These are phyloP conservation scores for Caradrina kadenii DNA, from an alignment of 2,888 invertebrate genomes.

Conservation along the genomic window DNA sequence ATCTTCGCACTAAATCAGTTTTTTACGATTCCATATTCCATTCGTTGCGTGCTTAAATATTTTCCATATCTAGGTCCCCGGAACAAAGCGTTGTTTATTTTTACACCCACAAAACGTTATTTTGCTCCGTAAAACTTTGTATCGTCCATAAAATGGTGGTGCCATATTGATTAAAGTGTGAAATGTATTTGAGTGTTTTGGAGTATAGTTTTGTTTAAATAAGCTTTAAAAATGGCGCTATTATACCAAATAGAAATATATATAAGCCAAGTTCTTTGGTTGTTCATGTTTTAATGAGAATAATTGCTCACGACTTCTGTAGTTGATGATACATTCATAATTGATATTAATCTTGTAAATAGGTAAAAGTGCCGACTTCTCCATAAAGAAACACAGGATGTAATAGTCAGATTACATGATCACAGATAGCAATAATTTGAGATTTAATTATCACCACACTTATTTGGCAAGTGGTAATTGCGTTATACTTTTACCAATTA, in stretches of 20 bases:
- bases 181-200: background rate
- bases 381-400: no score
- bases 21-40: slow-evolving; percentile 13
- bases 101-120: slow-evolving; percentile 7
- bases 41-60: slow-evolving; percentile 39
- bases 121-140: slow-evolving; percentile 16
- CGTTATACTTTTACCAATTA: background rate
- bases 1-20: slow-evolving; percentile 20
- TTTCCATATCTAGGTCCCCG: slow-evolving; percentile 24
- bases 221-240: no score
- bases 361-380: no score
- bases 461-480: no score
- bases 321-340: no score
- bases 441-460: no score
- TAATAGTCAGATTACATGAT: no score
- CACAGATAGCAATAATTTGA: no score
- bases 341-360: no score
- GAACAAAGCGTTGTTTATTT: slow-evolving; percentile 20
- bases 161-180: slow-evolving; percentile 2
- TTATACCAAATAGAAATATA: no score
- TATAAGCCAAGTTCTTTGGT: background rate
- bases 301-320: no score
- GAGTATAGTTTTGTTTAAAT: background rate
- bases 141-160: slow-evolving; percentile 12
- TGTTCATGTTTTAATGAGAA: no score